A percentile compares a stretch with the other conserved stretches of the same genome.
These are phyloP conservation scores for Neostethus bicornis DNA, from an alignment of 2,797 vertebrate genomes.

Conservation along the genomic window DNA sequence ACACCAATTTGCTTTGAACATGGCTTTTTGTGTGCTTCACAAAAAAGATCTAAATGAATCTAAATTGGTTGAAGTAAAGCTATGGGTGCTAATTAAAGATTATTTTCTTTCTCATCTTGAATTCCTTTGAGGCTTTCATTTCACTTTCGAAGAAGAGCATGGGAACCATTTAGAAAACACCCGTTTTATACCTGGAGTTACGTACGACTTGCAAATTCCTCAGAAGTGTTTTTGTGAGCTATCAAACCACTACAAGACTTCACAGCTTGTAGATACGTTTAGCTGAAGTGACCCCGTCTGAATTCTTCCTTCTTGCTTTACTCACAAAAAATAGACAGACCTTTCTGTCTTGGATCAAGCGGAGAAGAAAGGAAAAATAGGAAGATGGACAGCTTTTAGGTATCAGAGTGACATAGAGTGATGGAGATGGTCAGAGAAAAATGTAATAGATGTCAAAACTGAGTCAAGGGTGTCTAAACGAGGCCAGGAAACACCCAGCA, in stretches of 20 bases:
- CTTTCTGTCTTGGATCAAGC: slow-evolving; percentile 20
- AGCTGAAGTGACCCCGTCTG: slow-evolving; percentile 11
- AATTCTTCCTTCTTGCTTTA: slow-evolving; percentile 14
- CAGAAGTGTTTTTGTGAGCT: slow-evolving; percentile 2
- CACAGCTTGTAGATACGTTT: slow-evolving; percentile 9
- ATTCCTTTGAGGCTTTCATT: slow-evolving; percentile 7
- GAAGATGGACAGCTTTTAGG: slow-evolving; percentile 26
- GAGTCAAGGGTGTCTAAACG: not conserved
- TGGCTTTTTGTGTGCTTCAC: slow-evolving; percentile 16
- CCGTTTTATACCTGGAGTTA: slow-evolving; percentile 6
- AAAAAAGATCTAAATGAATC: slow-evolving; percentile 25
- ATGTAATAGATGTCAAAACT: slow-evolving; percentile 31
- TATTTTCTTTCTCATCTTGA: not conserved
- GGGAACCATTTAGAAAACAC: not conserved
- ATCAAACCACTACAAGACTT: not conserved
- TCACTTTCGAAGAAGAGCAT: not conserved
- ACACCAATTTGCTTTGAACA: slow-evolving; percentile 15
- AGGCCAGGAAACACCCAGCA: slow-evolving; percentile 13
- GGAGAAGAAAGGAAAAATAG: not conserved
- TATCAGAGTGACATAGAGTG: slow-evolving; percentile 29
- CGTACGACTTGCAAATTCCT: not conserved
- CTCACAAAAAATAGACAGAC: slow-evolving; percentile 15
- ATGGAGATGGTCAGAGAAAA: slow-evolving; percentile 5
- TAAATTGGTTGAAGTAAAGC: slow-evolving; percentile 16
- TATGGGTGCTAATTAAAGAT: slow-evolving; percentile 23